A percentile compares a stretch with the other conserved stretches of the same genome.
phyloP scores from a whole-genome alignment of 1,140 invertebrate genomes.

The Sarcophaga peregrina region DNA sequence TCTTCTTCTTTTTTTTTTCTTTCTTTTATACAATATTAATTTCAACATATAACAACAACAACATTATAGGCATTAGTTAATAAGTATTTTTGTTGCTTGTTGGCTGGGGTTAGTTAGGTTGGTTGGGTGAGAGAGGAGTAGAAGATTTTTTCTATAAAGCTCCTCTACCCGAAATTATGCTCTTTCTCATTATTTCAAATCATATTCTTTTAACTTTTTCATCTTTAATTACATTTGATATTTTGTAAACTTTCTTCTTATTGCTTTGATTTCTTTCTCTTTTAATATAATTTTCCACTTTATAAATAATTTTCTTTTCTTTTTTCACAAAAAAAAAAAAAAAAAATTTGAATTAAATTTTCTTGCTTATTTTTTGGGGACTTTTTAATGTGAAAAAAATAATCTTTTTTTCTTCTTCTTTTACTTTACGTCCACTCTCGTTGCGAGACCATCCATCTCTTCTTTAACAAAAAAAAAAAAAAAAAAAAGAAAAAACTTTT shows the following conservation, averaged over 20 bases:
- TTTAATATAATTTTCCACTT: background rate
- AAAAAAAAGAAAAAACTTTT: background rate
- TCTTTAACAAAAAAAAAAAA: background rate
- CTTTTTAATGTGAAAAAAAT: background rate
- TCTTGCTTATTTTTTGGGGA: background rate
- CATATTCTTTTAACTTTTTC: background rate
- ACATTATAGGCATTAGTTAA: background rate
- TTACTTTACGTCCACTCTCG: background rate
- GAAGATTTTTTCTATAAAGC: background rate
- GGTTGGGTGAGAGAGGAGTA: background rate
- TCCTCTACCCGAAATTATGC: background rate
- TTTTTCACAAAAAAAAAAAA: background rate
- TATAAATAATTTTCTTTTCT: background rate
- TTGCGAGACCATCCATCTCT: background rate
- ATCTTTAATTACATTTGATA: background rate
- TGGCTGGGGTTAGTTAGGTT: too few species aligned
- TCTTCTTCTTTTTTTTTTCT: too few species aligned
- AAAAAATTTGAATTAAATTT: conserved; percentile 9
- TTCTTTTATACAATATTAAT: too few species aligned
- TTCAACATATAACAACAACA: background rate
- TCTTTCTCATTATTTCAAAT: background rate
- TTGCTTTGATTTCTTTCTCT: background rate
- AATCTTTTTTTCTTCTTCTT: background rate
- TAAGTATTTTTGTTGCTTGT: too few species aligned
- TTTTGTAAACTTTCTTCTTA: conserved; percentile 1